Conservation (phyloP, 2,113 vertebrate genomes). For the Centropus bengalensis region DNA sequence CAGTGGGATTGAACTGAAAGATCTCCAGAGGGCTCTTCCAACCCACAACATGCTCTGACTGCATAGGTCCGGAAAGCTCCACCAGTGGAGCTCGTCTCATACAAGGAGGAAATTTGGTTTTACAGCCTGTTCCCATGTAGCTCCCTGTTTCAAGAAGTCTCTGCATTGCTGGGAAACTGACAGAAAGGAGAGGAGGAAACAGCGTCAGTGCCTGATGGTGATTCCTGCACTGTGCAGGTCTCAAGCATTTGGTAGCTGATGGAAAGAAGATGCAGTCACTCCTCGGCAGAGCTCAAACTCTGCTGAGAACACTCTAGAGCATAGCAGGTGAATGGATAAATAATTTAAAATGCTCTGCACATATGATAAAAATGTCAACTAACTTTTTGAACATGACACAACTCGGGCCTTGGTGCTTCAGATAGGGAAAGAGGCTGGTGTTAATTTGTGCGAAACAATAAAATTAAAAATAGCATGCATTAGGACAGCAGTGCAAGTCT, state of each 20-base stretch:
- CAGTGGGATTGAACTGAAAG: no score
- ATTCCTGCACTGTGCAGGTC: rapidly evolving
- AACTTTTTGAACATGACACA: not conserved
- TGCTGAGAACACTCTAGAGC: rapidly evolving
- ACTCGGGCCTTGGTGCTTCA: rapidly evolving
- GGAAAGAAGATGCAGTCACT: rapidly evolving
- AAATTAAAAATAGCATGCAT: not conserved
- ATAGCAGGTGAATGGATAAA: not conserved
- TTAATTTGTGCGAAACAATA: not conserved
- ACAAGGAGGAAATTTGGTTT: rapidly evolving
- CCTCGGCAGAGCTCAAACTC: rapidly evolving
- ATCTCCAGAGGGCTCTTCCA: no score
- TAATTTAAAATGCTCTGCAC: not conserved
- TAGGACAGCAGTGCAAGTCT: not conserved
- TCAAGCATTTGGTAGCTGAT: rapidly evolving
- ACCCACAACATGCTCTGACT: no score
- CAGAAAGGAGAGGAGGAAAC: not conserved
- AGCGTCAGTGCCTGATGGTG: rapidly evolving
- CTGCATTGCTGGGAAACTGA: rapidly evolving
- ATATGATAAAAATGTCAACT: not conserved
- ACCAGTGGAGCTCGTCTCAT: rapidly evolving
- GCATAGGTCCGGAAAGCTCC: not conserved
- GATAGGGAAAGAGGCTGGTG: not conserved
- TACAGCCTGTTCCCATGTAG: not conserved
- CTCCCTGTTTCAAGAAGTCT: rapidly evolving